A percentile compares a stretch with the other conserved stretches of the same genome.
Conservation (phyloP, 2,888 invertebrate genomes). For the Cataglyphis albicans region DNA sequence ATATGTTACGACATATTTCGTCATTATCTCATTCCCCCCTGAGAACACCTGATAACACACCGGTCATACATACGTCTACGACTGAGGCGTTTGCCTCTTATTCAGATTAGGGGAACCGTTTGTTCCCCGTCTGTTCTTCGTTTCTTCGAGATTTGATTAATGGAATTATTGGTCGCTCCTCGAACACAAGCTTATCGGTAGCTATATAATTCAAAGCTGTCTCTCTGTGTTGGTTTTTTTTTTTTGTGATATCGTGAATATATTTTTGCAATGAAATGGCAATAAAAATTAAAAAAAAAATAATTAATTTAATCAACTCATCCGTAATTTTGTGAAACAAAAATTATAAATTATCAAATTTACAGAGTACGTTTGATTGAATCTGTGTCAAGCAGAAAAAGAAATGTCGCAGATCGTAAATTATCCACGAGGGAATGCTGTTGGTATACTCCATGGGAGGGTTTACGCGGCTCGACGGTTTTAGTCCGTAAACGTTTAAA, state of each 20-base stretch:
- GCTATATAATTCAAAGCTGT: slow-evolving; percentile 53
- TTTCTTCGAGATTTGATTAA: slow-evolving; percentile 65
- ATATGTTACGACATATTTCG: slow-evolving; percentile 69
- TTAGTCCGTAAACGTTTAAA: slow-evolving; percentile 63
- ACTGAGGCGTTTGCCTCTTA: slow-evolving; percentile 59
- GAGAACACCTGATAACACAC: slow-evolving; percentile 71
- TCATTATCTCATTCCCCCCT: slow-evolving; percentile 66
- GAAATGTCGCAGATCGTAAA: slow-evolving; percentile 35
- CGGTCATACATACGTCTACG: slow-evolving; percentile 56
- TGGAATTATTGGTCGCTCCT: slow-evolving; percentile 56
- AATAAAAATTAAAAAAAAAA: background rate
- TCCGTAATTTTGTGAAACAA: background rate
- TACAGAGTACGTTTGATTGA: background rate
- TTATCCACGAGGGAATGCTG: slow-evolving; percentile 39
- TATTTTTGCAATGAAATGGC: slow-evolving; percentile 4
- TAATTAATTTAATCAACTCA: background rate
- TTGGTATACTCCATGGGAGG: slow-evolving; percentile 26
- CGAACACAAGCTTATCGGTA: slow-evolving; percentile 61
- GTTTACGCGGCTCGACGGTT: slow-evolving; percentile 59
- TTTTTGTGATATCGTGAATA: background rate
- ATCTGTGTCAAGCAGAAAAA: slow-evolving; percentile 10
- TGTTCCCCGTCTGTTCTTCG: slow-evolving; percentile 34
- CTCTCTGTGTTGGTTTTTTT: background rate
- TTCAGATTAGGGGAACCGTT: slow-evolving; percentile 59
- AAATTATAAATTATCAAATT: background rate